Evolutionary conservation across 2,113 vertebrate species (phyloP).

Genomic region (Brevimyrus niger): DNA sequence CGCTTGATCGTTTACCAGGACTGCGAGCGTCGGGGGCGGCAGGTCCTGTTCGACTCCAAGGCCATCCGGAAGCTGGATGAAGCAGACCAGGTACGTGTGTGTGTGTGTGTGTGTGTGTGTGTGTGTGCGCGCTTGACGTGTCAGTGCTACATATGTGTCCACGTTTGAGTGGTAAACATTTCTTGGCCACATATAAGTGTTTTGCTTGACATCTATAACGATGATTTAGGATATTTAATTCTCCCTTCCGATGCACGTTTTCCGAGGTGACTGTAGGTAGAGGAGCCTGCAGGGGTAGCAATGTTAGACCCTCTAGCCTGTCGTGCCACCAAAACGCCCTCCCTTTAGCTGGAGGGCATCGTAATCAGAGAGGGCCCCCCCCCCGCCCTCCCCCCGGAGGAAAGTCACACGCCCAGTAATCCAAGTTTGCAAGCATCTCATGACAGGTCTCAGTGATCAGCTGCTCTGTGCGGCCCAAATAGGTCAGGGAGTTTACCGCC

Average conservation of each 20-base stretch:
- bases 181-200: background rate
- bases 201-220: background rate
- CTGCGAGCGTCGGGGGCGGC: slow-evolving; percentile 76
- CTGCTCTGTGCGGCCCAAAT: slow-evolving; percentile 36
- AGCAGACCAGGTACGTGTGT: slow-evolving; percentile 54
- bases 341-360: too few species aligned
- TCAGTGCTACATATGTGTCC: background rate
- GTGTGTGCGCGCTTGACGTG: background rate
- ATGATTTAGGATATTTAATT: background rate
- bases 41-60: slow-evolving; percentile 82
- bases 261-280: background rate
- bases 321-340: too few species aligned
- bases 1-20: slow-evolving; percentile 82
- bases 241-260: background rate
- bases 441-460: slow-evolving; percentile 39
- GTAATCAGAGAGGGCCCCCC: background rate
- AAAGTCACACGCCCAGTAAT: slow-evolving; percentile 29
- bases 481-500: slow-evolving; percentile 32
- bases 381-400: background rate
- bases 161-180: background rate
- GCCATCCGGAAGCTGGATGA: slow-evolving; percentile 67
- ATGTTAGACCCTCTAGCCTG: background rate
- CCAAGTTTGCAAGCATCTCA: slow-evolving; percentile 30
- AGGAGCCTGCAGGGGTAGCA: background rate
- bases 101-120: background rate